Evolutionary conservation across 2,113 vertebrate species (phyloP).

Genomic region (Myiagra hebetior): DNA sequence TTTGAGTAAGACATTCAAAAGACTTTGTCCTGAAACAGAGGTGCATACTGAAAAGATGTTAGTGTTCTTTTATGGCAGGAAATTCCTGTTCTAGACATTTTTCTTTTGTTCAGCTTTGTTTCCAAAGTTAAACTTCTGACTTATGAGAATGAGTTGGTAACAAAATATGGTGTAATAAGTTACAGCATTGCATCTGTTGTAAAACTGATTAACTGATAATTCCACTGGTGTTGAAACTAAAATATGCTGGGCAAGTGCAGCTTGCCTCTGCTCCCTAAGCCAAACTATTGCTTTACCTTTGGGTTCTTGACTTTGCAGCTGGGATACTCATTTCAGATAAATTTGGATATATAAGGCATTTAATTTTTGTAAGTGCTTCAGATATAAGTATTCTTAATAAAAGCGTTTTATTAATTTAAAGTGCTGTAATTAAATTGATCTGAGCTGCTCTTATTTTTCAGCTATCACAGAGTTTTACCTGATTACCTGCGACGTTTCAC

Average conservation of each 20-base stretch:
- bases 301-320: background rate
- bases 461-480: conserved; percentile 80
- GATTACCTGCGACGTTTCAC: conserved; percentile 88
- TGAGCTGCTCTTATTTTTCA: conserved; percentile 23
- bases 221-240: background rate
- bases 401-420: background rate
- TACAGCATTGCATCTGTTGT: background rate
- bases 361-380: background rate
- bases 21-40: background rate
- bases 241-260: background rate
- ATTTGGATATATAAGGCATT: background rate
- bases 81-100: background rate
- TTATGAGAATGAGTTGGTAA: background rate
- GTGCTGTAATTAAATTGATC: background rate
- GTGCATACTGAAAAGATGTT: background rate
- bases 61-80: background rate
- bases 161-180: background rate
- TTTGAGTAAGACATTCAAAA: background rate
- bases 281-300: background rate
- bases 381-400: background rate
- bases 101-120: background rate
- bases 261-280: background rate
- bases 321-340: background rate
- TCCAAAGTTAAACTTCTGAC: background rate
- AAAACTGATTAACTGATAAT: background rate